Base-by-base conservation (phyloP, 2,113 vertebrate species). In the Chloropsis cyanopogon region DNA sequence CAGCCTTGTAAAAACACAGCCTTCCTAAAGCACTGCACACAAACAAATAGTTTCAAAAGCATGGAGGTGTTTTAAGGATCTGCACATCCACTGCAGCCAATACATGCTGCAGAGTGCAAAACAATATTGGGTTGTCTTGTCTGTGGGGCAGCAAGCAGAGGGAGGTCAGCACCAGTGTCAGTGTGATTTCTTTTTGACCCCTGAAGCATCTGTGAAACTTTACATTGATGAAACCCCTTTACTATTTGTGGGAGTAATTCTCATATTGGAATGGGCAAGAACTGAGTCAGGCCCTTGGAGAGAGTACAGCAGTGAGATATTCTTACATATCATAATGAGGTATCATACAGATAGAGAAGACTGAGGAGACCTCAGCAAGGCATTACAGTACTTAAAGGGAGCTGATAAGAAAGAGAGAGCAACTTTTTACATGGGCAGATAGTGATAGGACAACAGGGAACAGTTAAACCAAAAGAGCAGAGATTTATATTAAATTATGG, bases 1-100 rank as follows among this genome's bases (percentile, higher is more conserved):
- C 28, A 52, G 25, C 17, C 77, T 84, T 78, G 65, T 56, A 25
- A 60, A 84, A 75, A 41, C 25, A 80, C 10, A 56, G 14, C 14
- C 25, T 79, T 87, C 25, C 41, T 56, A 59, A 83, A 81, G 69
- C 31, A n/a, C 57, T 75, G 31, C 21, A 46, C 29, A 53, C 49
- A 82, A 78, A 77, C 23, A 42, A 54, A 14, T 42, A 41, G 11
- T 50, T 59, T 86, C 49, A 79, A 77, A 78, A 91, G 31, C 37
- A 25, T 1, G 1, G 41, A 71, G 5, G 14, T 78, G 39, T 52
- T 92, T 86, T 64, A 44, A 81, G 53, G 41, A 53, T 64, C n/a
- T 21, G 18, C 9, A 29, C 26, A 6, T 63, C 76, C 1, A 1
- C 75, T 47, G 37, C 0, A 3, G 39, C 29, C 9, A 18, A 37